A percentile compares a stretch with the other conserved stretches of the same genome.
phyloP scores from a whole-genome alignment of 1,140 invertebrate species.

The Hycleus cichorii region DNA sequence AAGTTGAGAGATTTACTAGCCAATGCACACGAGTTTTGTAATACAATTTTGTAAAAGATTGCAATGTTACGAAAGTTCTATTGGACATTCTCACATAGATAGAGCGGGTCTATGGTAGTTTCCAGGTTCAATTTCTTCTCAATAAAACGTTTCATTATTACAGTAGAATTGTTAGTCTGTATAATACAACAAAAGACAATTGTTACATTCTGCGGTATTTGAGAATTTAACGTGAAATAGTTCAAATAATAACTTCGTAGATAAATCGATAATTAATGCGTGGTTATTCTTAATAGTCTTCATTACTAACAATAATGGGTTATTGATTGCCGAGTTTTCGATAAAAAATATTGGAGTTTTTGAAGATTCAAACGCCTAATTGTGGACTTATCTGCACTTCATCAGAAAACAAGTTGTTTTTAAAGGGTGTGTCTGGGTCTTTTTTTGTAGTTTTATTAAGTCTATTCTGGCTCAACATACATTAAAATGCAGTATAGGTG shows the following conservation, averaged over 20 bases:
- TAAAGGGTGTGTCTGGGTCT: not conserved
- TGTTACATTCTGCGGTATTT: no score
- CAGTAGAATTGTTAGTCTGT: no score
- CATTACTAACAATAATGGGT: not conserved
- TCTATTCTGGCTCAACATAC: slow-evolving; percentile 7
- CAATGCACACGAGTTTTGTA: slow-evolving; percentile 1
- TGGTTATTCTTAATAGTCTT: slow-evolving; percentile 11
- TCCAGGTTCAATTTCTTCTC: no score
- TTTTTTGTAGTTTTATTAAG: slow-evolving; percentile 15
- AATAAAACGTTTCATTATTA: no score
- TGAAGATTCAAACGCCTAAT: not conserved
- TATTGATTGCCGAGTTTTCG: no score
- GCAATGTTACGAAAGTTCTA: slow-evolving; percentile 1
- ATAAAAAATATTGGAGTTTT: not conserved
- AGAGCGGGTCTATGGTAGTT: no score
- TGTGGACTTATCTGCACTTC: no score
- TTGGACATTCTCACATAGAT: not conserved
- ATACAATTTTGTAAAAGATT: slow-evolving; percentile 17
- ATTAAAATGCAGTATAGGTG: slow-evolving; percentile 23
- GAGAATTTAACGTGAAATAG: no score
- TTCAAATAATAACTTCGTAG: no score
- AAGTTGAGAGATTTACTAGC: slow-evolving; percentile 14
- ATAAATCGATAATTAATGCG: slow-evolving; percentile 7
- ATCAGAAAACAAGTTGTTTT: no score
- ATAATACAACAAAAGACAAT: no score